Evolutionary conservation across 37 sponge, comb jelly and placozoan genomes (phyloP), one percentile per base, ranked within the genome.

Genomic region (Halichondria panicea): DNA sequence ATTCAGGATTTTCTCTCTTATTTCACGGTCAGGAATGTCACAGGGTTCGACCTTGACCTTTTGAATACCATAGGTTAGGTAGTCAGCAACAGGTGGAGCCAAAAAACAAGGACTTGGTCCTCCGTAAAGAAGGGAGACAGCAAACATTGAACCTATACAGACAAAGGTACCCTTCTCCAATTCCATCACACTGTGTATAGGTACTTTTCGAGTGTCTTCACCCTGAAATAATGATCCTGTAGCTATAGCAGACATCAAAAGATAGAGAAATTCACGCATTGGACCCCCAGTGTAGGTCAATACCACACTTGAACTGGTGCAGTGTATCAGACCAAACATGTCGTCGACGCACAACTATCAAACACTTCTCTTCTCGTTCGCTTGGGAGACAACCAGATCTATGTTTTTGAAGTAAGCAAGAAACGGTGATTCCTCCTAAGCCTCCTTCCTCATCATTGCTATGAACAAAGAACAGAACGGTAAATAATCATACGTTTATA

Each of bases 31-130:
- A 35, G 37, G 67, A 11, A 37, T n/a, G 13, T 66, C 67, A 9
- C 12, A 11, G 13, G 34, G 8, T 11, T 8, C 11, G 13, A n/a
- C 67, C 22, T 66, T 66, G 18, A 66, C 67, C 24, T 66, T 66
- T 13, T 37, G 22, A 7, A 66, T 36, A n/a, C 67, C 67, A 66
- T 66, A 34, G 13, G 34, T 7, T 28, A 66, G 27, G 67, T 66
- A 66, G 67, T 66, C 67, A 18, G 42, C 40, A 11, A 66, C 67
- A 35, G 67, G 18, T 7, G 37, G 11, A 11, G 67, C 37, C 8
- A 66, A 39, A 66, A 66, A 66, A 35, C 40, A 12, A 39, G 67
- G 67, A 66, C 40, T 18, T 24, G 67, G 67, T 24, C 67, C 67
- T 35, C 67, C 67, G 34, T 66, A 40, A 8, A 66, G 7, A 37